Percentiles rank a stretch among this genome's conserved stretches.
phyloP scores from a whole-genome alignment of 2,888 invertebrate species.

The Agriotes lineatus region DNA sequence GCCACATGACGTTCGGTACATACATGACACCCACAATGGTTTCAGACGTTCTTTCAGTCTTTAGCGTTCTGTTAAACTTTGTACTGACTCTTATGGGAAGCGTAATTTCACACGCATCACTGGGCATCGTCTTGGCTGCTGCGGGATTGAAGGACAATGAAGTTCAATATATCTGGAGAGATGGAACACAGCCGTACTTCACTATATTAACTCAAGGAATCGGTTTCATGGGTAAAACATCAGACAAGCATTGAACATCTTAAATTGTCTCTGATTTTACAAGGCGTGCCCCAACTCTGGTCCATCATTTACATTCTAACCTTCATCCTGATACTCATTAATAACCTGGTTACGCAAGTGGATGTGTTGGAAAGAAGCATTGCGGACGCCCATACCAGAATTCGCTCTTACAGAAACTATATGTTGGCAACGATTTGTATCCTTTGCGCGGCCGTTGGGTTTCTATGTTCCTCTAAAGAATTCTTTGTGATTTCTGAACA shows the following conservation, averaged over 20 bases:
- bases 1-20: constrained; percentile 45
- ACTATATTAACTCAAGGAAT: constrained; percentile 36
- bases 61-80: constrained; percentile 34
- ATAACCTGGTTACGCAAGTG: constrained; percentile 29
- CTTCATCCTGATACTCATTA: constrained; percentile 26
- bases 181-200: constrained; percentile 1
- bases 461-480: constrained; percentile 17
- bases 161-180: constrained; percentile 1
- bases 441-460: constrained; percentile 4
- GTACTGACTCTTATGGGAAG: background rate
- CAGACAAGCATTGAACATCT: too few species aligned
- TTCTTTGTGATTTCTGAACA: constrained; percentile 8
- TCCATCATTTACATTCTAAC: constrained; percentile 32
- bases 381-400: constrained; percentile 28
- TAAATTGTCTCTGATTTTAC: too few species aligned
- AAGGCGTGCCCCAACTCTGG: constrained; percentile 43
- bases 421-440: constrained; percentile 28
- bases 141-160: background rate
- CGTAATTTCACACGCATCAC: constrained; percentile 14
- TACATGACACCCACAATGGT: constrained; percentile 32
- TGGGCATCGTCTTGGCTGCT: constrained; percentile 22
- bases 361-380: constrained; percentile 31
- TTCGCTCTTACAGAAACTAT: constrained; percentile 34
- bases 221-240: constrained; percentile 35
- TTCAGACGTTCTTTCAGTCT: constrained; percentile 43